phyloP scores from a whole-genome alignment of 2,797 vertebrate species.

The Synaphobranchus kaupii region DNA sequence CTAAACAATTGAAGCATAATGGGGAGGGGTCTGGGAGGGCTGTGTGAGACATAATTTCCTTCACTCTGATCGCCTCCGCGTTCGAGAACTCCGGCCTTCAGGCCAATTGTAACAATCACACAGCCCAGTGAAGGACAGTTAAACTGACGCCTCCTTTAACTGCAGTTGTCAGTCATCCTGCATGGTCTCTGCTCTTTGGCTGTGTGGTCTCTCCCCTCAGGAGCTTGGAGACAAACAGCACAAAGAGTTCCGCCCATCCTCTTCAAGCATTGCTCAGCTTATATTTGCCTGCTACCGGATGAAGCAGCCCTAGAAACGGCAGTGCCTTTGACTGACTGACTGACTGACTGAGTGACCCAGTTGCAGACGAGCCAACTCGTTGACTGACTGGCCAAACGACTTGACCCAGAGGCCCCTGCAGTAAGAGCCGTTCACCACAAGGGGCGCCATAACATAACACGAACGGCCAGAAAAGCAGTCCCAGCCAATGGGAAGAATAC shows the following conservation, averaged over 20 bases:
- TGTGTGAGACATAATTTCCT: neutral
- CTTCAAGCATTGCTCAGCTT: conserved; percentile 37
- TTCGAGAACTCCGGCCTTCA: neutral
- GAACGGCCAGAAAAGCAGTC: conserved; percentile 22
- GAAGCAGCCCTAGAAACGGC: conserved; percentile 20
- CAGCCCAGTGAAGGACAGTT: conserved; percentile 48
- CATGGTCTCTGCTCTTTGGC: conserved; percentile 35
- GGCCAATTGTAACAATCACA: conserved; percentile 50
- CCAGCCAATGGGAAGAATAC: conserved; percentile 27
- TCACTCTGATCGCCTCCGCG: neutral
- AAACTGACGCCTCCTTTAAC: conserved; percentile 48
- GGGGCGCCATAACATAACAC: neutral
- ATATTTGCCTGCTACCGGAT: neutral
- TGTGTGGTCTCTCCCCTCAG: neutral
- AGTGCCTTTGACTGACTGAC: neutral
- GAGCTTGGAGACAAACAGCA: neutral
- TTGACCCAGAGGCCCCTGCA: neutral
- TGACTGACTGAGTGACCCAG: neutral
- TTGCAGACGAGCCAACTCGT: neutral
- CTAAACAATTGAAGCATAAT: neutral
- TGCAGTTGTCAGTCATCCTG: conserved; percentile 44
- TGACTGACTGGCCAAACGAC: neutral
- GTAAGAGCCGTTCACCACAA: neutral
- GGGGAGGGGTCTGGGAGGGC: neutral
- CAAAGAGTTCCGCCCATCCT: neutral